A percentile compares a stretch with the other conserved stretches of the same genome.
These are phyloP conservation scores for Orthosia cruda DNA, from an alignment of 2,888 invertebrate genomes.

Conservation along the genomic window DNA sequence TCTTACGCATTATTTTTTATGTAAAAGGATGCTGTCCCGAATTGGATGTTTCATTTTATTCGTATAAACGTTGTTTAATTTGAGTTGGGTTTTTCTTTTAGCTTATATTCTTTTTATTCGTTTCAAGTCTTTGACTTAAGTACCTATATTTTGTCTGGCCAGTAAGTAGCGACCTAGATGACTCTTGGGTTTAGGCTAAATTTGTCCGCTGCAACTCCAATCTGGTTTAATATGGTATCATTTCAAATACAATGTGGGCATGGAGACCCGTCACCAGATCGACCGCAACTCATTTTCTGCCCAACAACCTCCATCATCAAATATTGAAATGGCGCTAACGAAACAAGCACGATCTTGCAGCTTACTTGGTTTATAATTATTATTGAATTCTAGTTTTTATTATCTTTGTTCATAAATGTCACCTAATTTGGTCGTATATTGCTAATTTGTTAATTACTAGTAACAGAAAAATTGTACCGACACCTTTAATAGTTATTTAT, in stretches of 20 bases:
- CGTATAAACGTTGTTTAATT: conserved; percentile 1
- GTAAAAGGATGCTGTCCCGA: conserved; percentile 9
- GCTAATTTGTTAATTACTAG: too few relatives aligned
- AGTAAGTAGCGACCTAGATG: too few relatives aligned
- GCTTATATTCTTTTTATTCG: not conserved
- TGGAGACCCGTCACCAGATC: not conserved
- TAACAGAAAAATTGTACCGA: not conserved
- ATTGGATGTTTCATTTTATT: conserved; percentile 35
- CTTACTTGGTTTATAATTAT: not conserved
- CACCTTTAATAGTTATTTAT: too few relatives aligned
- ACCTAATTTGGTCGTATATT: too few relatives aligned
- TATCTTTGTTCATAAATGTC: too few relatives aligned
- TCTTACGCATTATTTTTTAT: conserved; percentile 37
- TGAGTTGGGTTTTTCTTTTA: not conserved
- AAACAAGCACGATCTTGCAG: not conserved
- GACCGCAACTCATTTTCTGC: too few relatives aligned
- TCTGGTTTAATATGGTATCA: too few relatives aligned
- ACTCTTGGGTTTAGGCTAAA: too few relatives aligned
- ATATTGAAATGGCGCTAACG: not conserved
- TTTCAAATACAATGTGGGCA: not conserved
- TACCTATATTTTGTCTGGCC: too few relatives aligned
- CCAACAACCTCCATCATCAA: not conserved
- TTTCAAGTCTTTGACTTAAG: too few relatives aligned
- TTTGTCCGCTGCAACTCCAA: too few relatives aligned
- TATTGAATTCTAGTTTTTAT: too few relatives aligned